Base-by-base conservation (phyloP, 1,140 invertebrate genomes). In the Hyles euphorbiae region DNA sequence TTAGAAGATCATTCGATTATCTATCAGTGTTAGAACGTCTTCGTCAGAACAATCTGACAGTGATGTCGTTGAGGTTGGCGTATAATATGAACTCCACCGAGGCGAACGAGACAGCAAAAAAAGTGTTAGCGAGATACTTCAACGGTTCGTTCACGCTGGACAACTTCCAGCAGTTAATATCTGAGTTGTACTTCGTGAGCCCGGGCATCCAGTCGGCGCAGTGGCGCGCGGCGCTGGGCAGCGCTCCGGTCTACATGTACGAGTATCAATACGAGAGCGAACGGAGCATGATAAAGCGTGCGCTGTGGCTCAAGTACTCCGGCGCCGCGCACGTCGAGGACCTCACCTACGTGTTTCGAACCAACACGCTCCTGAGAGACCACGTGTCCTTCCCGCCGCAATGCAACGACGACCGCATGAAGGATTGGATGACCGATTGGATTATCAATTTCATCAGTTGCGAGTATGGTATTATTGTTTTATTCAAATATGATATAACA, bases 11-110 rank as follows among this genome's bases (percentile, higher is more conserved):
- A 40, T 76, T 84, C 5, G 61, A 71, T 10, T 56, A 76, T 11
- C 60, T 83, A 3, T 64, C 80, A 34, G 66, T 84, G 12, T 45
- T 81, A n/a, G 48, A 34, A 0, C 63, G 58, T 2, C 52, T 83
- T 22, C 55, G 72, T 51, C 59, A 64, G 2, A 76, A 76, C 36
- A 43, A 53, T 9, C 3, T 10, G n/a, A 9, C 44, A 2, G 32
- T 60, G 9, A 33, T 64, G 9, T 11, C 53, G 9, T 32, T 44
- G 32, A 44, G 58, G n/a, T 43, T 60, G 6, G 44, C 57, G n/a
- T 48, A 34, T 8, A 45, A 34, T 50, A 46, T 43, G 12, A 4
- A 46, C 44, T 7, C 32, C 8, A 12, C 22, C 22, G 4, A 55
- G 53, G 53, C 56, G 7, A 10, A 22, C 8, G 2, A 22, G 12